Conservation (phyloP, 1,140 invertebrate species). For the Heterodera carotae region DNA sequence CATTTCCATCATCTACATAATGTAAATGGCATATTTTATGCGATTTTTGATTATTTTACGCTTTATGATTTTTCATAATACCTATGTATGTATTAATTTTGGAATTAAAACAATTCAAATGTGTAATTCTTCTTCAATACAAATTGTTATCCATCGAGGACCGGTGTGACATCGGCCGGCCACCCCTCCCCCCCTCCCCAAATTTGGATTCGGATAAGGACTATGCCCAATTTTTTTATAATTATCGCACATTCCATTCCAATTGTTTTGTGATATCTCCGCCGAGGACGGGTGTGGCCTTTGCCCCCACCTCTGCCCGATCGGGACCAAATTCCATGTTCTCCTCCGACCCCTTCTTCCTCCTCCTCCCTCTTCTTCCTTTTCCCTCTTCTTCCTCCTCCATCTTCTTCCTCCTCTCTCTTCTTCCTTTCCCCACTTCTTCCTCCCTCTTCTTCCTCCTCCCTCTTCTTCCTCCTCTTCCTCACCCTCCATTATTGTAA, state of each 20-base stretch:
- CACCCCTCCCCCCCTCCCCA: no score
- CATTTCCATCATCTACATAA: no score
- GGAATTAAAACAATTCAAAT: no score
- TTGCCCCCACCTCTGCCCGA: not conserved
- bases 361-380: not conserved
- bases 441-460: not conserved
- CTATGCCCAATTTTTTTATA: no score
- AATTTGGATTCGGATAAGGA: no score
- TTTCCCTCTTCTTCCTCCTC: not conserved
- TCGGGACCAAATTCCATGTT: not conserved
- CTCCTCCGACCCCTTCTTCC: not conserved
- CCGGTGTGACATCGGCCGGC: no score
- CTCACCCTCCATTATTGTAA: not conserved
- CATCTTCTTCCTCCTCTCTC: not conserved
- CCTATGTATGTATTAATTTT: no score
- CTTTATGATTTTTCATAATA: no score
- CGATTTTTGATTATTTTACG: no score
- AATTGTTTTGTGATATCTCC: not conserved
- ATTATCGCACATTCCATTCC: not conserved
- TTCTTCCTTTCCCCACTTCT: not conserved
- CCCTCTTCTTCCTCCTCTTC: not conserved
- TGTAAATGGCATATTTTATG: no score
- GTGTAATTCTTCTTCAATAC: no score
- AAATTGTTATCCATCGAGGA: no score
- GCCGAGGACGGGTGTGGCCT: not conserved